A percentile compares a stretch with the other conserved stretches of the same genome.
Evolutionary conservation across 2,113 vertebrate genomes (phyloP).

Genomic region (Halcyon senegalensis): DNA sequence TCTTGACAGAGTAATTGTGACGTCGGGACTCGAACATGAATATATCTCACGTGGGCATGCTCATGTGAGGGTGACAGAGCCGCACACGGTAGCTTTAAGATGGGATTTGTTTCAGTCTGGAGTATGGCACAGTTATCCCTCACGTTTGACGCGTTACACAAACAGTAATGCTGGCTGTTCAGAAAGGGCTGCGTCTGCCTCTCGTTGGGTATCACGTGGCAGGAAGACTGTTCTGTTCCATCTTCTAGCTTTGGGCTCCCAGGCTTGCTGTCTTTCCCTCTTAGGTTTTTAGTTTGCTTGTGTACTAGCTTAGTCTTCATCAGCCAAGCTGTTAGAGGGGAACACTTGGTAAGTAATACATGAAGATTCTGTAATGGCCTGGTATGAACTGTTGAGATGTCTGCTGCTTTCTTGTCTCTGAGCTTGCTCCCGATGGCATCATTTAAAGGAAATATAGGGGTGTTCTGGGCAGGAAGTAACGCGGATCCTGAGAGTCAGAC

Average conservation of each 20-base stretch:
- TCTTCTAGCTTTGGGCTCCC: not conserved
- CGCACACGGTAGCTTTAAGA: not conserved
- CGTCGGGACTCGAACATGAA: not conserved
- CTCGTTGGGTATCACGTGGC: not conserved
- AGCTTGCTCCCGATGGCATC: not conserved
- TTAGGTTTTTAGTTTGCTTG: not conserved
- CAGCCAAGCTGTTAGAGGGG: not conserved
- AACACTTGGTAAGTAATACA: not conserved
- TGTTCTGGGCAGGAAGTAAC: not conserved
- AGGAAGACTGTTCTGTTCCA: not conserved
- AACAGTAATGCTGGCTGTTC: fast-evolving
- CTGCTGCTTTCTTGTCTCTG: not conserved
- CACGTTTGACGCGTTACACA: not conserved
- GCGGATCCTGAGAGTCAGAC: not conserved
- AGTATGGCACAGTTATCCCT: not conserved
- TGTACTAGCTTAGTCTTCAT: not conserved
- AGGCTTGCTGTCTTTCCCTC: not conserved
- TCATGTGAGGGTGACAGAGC: not conserved
- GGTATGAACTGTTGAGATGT: not conserved
- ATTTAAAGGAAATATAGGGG: not conserved
- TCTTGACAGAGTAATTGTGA: not conserved
- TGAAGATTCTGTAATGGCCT: not conserved
- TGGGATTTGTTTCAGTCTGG: not conserved
- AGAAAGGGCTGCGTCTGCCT: not conserved
- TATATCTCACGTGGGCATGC: not conserved